Evolutionary conservation across 2,888 invertebrate genomes (phyloP).

Genomic region (Theretra japonica): DNA sequence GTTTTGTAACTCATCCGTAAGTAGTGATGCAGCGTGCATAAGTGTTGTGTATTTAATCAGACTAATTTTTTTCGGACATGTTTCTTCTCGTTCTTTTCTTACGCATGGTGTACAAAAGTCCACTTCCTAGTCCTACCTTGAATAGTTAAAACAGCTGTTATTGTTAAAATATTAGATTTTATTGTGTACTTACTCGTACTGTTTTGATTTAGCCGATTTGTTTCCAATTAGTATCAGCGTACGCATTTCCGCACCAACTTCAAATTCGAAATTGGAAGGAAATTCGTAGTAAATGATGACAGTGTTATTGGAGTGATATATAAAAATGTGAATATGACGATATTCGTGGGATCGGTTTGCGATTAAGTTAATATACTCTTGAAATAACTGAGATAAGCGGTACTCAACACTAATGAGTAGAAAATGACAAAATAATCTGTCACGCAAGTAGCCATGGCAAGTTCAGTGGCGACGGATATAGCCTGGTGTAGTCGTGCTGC

Average conservation of each 20-base stretch:
- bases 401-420: slow-evolving; percentile 30
- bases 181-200: too few species aligned
- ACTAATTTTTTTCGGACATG: not conserved
- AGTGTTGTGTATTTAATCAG: not conserved
- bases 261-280: not conserved
- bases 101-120: not conserved
- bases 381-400: slow-evolving; percentile 30
- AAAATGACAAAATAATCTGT: slow-evolving; percentile 33
- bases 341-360: slow-evolving; percentile 25
- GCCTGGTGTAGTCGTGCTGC: slow-evolving; percentile 12
- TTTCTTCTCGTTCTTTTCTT: not conserved
- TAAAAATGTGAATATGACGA: slow-evolving; percentile 11
- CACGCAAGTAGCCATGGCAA: slow-evolving; percentile 18
- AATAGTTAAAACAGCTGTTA: not conserved
- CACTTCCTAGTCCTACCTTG: not conserved
- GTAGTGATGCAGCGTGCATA: not conserved
- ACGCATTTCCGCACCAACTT: not conserved
- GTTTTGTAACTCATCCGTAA: slow-evolving; percentile 5
- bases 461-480: slow-evolving; percentile 25
- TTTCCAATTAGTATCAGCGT: not conserved
- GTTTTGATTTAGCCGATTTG: too few species aligned
- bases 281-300: not conserved
- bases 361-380: slow-evolving; percentile 27
- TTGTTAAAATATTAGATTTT: too few species aligned
- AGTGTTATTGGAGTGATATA: not conserved